Percentiles rank a stretch among this genome's conserved stretches.
phyloP scores from a whole-genome alignment of 2,888 invertebrate species.

The Noctua fimbriata region DNA sequence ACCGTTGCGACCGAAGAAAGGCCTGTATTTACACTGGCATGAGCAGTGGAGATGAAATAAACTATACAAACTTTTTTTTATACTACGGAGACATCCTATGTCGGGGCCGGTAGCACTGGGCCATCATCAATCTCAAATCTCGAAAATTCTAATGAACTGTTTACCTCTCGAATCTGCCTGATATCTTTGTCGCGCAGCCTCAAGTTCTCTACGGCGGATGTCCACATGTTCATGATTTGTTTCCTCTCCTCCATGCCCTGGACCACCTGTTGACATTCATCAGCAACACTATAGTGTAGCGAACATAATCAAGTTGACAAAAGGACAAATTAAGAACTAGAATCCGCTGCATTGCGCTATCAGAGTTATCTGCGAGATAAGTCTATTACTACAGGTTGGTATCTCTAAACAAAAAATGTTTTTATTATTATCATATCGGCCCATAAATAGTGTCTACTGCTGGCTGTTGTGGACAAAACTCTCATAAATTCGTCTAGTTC shows the following conservation, averaged over 20 bases:
- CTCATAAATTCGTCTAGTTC: no score
- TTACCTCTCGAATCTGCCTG: slow-evolving; percentile 88
- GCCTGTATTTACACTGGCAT: background rate
- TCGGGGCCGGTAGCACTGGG: background rate
- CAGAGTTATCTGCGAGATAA: background rate
- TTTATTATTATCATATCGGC: no score
- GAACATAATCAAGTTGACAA: background rate
- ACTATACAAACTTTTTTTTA: background rate
- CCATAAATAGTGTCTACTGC: no score
- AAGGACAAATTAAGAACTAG: background rate
- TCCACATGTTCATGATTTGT: slow-evolving; percentile 93
- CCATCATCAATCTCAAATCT: no score
- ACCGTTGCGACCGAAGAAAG: background rate
- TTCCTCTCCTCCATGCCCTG: slow-evolving; percentile 92
- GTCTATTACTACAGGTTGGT: background rate
- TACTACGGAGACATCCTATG: background rate
- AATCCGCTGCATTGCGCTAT: background rate
- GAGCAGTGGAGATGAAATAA: background rate
- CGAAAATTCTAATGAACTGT: background rate
- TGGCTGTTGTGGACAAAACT: no score
- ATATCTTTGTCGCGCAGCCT: slow-evolving; percentile 93
- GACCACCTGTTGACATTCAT: slow-evolving; percentile 77
- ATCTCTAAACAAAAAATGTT: background rate
- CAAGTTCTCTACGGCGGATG: slow-evolving; percentile 92
- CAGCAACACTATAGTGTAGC: background rate